Evolutionary conservation across 2,113 vertebrate species (phyloP).

Genomic region (Misgurnus anguillicaudatus): DNA sequence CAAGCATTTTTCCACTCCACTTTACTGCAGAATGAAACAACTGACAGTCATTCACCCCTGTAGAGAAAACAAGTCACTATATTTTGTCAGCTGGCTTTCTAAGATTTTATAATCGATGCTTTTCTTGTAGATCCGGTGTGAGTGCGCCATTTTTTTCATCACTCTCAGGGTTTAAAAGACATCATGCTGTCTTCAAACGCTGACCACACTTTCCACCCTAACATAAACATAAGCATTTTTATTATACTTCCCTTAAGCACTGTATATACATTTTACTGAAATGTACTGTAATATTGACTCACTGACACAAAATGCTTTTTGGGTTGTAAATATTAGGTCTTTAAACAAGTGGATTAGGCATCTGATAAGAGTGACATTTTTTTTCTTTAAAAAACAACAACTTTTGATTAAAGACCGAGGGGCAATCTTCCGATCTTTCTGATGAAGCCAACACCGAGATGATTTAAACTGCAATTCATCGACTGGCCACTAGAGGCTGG

Average conservation of each 20-base stretch:
- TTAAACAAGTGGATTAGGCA: too few relatives aligned
- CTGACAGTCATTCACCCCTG: constrained; percentile 38
- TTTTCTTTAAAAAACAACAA: too few relatives aligned
- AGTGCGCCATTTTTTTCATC: constrained; percentile 42
- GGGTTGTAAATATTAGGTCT: constrained; percentile 2
- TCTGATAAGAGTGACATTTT: too few relatives aligned
- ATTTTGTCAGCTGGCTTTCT: constrained; percentile 52
- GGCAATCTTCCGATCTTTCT: too few relatives aligned
- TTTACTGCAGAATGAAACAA: constrained; percentile 14
- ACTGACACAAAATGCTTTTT: constrained; percentile 9
- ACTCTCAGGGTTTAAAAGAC: constrained; percentile 11
- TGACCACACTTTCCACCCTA: constrained; percentile 31
- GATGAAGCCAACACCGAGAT: too few relatives aligned
- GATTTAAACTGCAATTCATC: too few relatives aligned
- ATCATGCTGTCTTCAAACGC: constrained; percentile 28
- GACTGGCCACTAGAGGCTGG: too few relatives aligned
- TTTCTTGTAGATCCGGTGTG: not conserved
- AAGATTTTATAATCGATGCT: constrained; percentile 47
- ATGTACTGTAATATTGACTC: constrained; percentile 10
- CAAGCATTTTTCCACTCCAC: constrained; percentile 14
- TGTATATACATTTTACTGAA: not conserved
- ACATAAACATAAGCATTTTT: constrained; percentile 26
- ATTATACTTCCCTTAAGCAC: not conserved
- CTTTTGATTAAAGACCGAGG: too few relatives aligned
- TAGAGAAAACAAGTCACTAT: constrained; percentile 27